phyloP scores from a whole-genome alignment of 2,888 invertebrate genomes.

The Megalurothrips usitatus region DNA sequence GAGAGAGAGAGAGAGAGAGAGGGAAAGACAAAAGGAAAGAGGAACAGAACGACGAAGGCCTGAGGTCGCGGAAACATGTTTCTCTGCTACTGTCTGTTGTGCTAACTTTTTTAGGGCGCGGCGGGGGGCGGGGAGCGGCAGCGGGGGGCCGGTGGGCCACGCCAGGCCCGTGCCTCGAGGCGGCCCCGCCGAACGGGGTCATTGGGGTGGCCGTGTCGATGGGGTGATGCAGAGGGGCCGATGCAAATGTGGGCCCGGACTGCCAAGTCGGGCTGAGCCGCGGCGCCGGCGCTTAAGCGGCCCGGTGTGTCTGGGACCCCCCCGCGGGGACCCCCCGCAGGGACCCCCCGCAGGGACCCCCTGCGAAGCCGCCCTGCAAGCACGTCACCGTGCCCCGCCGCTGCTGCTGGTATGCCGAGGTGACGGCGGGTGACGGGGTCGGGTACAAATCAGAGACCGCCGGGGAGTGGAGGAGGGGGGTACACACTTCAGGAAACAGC shows the following conservation, averaged over 20 bases:
- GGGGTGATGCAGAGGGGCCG: neutral
- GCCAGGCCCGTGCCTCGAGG: neutral
- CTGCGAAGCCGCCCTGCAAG: neutral
- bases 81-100: neutral
- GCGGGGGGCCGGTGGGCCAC: neutral
- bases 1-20: too few species aligned
- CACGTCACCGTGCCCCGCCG: neutral
- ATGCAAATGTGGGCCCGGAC: neutral
- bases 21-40: too few species aligned
- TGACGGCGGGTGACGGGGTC: too few species aligned
- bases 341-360: too few species aligned
- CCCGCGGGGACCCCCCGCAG: too few species aligned
- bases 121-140: neutral
- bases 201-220: neutral
- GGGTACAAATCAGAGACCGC: too few species aligned
- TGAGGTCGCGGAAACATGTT: neutral
- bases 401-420: neutral
- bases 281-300: too few species aligned
- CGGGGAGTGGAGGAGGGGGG: too few species aligned
- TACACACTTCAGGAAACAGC: too few species aligned
- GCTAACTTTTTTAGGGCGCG: neutral
- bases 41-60: too few species aligned
- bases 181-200: neutral
- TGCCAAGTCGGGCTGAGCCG: neutral
- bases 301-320: too few species aligned